Evolutionary conservation across 2,113 vertebrate genomes (phyloP).

Genomic region (Phylloscopus trochiloides): DNA sequence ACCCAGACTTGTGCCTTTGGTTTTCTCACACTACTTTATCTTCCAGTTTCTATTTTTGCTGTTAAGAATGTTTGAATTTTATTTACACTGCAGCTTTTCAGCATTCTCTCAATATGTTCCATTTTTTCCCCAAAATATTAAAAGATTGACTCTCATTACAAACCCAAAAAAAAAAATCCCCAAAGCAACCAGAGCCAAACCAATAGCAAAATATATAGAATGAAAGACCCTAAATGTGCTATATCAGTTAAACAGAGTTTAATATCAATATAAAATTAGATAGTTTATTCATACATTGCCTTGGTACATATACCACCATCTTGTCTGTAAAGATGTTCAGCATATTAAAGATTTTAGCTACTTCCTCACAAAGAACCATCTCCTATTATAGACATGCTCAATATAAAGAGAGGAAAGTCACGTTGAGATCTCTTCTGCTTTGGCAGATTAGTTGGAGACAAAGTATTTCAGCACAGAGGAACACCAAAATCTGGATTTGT

Average conservation of each 20-base stretch:
- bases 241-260: not conserved
- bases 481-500: not conserved
- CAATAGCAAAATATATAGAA: not conserved
- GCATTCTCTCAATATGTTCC: not conserved
- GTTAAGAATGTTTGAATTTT: not conserved
- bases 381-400: not conserved
- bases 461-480: not conserved
- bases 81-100: not conserved
- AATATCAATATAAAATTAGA: not conserved
- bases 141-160: not conserved
- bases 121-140: slow-evolving; percentile 9
- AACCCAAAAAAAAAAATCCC: not conserved
- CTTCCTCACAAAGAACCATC: not conserved
- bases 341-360: not conserved
- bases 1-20: not conserved
- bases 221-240: not conserved
- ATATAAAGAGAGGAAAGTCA: not conserved
- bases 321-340: not conserved
- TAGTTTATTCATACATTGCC: not conserved
- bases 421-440: not conserved
- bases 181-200: not conserved
- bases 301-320: not conserved
- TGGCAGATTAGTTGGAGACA: not conserved
- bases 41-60: not conserved
- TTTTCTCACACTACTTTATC: slow-evolving; percentile 13